phyloP scores from a whole-genome alignment of 2,888 invertebrate genomes.

The Cryptus armator region DNA sequence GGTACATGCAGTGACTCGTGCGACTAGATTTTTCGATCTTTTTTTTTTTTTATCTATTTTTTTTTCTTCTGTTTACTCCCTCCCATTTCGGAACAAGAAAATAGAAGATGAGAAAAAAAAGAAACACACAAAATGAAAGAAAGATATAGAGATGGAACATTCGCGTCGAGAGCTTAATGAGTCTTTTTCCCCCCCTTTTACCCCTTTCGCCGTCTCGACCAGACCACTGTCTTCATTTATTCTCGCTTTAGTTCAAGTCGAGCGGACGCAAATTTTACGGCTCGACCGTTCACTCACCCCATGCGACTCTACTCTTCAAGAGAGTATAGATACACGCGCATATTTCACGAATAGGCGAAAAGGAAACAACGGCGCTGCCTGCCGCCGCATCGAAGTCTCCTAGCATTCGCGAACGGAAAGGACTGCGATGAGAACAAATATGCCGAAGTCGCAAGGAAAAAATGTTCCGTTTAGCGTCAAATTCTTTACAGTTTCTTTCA shows the following conservation, averaged over 20 bases:
- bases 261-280: conserved; percentile 37
- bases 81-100: conserved; percentile 31
- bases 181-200: not conserved
- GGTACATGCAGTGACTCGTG: conserved; percentile 41
- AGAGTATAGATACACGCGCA: not conserved
- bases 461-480: not conserved
- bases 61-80: conserved; percentile 17
- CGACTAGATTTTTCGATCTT: conserved; percentile 46
- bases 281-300: conserved; percentile 8
- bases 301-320: not conserved
- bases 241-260: conserved; percentile 39
- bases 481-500: too few species aligned
- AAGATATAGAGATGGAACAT: conserved; percentile 37
- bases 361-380: conserved; percentile 11
- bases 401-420: not conserved
- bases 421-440: not conserved
- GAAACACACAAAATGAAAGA: conserved; percentile 18
- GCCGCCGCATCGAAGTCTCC: conserved; percentile 15
- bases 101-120: conserved; percentile 18
- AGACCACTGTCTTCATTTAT: conserved; percentile 36
- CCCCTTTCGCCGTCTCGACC: conserved; percentile 26
- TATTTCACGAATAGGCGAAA: conserved; percentile 23
- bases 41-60: conserved; percentile 26
- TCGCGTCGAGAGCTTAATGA: conserved; percentile 45
- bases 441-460: not conserved